phyloP scores from a whole-genome alignment of 2,888 invertebrate species.

The Galerucella calmariensis region DNA sequence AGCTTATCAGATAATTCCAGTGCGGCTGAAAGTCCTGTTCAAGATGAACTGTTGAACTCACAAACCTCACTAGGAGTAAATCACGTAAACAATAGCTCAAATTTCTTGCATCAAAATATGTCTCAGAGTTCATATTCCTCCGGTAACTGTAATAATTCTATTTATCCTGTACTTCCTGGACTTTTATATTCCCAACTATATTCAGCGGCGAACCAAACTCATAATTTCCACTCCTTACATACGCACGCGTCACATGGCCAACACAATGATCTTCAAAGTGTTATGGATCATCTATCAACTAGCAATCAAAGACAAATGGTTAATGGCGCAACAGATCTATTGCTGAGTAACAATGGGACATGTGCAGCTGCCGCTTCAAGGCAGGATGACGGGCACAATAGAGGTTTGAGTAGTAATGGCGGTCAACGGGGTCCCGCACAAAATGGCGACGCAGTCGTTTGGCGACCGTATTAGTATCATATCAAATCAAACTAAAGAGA shows the following conservation, averaged over 20 bases:
- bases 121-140: slow-evolving; percentile 65
- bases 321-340: slow-evolving; percentile 63
- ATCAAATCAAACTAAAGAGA: background rate
- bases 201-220: slow-evolving; percentile 80
- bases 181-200: slow-evolving; percentile 86
- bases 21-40: slow-evolving; percentile 84
- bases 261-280: slow-evolving; percentile 77
- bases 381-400: slow-evolving; percentile 66
- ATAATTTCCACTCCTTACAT: slow-evolving; percentile 77
- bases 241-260: slow-evolving; percentile 70
- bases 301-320: slow-evolving; percentile 68
- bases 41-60: slow-evolving; percentile 78
- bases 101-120: slow-evolving; percentile 69
- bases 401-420: slow-evolving; percentile 62
- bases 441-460: slow-evolving; percentile 75
- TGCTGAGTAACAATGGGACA: slow-evolving; percentile 70
- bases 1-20: slow-evolving; percentile 86
- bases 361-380: slow-evolving; percentile 72
- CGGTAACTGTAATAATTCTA: slow-evolving; percentile 77
- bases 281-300: slow-evolving; percentile 80
- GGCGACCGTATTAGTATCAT: slow-evolving; percentile 76
- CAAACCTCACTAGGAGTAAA: slow-evolving; percentile 73
- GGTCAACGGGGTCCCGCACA: slow-evolving; percentile 72
- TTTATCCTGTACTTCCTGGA: slow-evolving; percentile 84
- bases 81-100: slow-evolving; percentile 66